Conservation (phyloP, 2,888 invertebrate species). For the Noctua janthe region DNA sequence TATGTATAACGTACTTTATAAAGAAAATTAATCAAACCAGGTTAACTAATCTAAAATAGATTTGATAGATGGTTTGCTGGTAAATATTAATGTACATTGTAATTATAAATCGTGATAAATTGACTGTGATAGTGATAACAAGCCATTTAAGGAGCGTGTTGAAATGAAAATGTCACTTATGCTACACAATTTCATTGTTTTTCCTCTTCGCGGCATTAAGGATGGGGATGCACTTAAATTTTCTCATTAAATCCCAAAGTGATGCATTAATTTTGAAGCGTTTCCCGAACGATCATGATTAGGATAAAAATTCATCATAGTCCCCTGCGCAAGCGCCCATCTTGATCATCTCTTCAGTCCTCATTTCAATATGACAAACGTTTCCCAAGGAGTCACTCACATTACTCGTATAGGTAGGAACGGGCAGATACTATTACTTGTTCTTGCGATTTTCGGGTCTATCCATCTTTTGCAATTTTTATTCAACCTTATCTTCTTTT, state of each 20-base stretch:
- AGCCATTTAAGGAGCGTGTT: not conserved
- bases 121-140: slow-evolving; percentile 13
- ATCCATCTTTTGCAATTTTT: not conserved
- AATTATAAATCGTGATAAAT: slow-evolving; percentile 30
- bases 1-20: slow-evolving; percentile 8
- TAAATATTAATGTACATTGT: slow-evolving; percentile 23
- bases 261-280: not conserved
- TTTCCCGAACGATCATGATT: not conserved
- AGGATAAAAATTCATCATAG: not conserved
- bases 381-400: not conserved
- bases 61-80: slow-evolving; percentile 23
- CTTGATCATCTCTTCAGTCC: not conserved
- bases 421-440: not conserved
- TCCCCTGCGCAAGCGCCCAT: not conserved
- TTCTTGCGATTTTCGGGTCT: not conserved
- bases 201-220: not conserved
- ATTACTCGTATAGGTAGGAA: not conserved
- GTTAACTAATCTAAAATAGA: slow-evolving; percentile 40
- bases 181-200: not conserved
- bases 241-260: not conserved
- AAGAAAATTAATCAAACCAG: slow-evolving; percentile 33
- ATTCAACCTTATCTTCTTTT: not conserved
- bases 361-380: not conserved
- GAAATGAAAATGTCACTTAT: not conserved
- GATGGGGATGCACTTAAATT: not conserved